A percentile compares a stretch with the other conserved stretches of the same genome.
phyloP scores from a whole-genome alignment of 2,888 invertebrate genomes.

The Tricholauxania praeusta region DNA sequence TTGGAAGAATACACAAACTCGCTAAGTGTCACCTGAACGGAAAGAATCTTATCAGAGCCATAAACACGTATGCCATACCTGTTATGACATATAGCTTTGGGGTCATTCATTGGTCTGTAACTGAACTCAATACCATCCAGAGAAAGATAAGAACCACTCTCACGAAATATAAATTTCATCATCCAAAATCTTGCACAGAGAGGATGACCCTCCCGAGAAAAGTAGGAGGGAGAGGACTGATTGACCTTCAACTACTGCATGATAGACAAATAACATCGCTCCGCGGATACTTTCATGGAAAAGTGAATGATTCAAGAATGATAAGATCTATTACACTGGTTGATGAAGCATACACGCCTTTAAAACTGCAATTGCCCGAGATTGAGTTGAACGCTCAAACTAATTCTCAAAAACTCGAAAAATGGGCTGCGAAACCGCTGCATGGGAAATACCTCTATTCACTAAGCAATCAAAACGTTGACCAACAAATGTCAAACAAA shows the following conservation, averaged over 20 bases:
- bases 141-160: conserved; percentile 16
- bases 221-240: conserved; percentile 11
- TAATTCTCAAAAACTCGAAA: too few species aligned
- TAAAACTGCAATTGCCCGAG: background rate
- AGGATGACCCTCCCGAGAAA: conserved; percentile 17
- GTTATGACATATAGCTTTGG: conserved; percentile 6
- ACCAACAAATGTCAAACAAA: too few species aligned
- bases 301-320: background rate
- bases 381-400: too few species aligned
- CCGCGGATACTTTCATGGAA: conserved; percentile 6
- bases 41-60: background rate
- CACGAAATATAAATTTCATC: conserved; percentile 23
- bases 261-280: conserved; percentile 21
- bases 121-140: conserved; percentile 6
- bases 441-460: too few species aligned
- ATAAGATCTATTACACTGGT: background rate
- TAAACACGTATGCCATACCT: background rate
- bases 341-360: background rate
- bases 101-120: background rate
- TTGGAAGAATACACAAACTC: too few species aligned
- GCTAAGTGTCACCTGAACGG: background rate
- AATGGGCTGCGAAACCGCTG: too few species aligned
- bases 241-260: conserved; percentile 6
- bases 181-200: conserved; percentile 27
- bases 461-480: too few species aligned